Evolutionary conservation across 2,797 vertebrate species (phyloP).

Genomic region (Catostomus latipinnis): DNA sequence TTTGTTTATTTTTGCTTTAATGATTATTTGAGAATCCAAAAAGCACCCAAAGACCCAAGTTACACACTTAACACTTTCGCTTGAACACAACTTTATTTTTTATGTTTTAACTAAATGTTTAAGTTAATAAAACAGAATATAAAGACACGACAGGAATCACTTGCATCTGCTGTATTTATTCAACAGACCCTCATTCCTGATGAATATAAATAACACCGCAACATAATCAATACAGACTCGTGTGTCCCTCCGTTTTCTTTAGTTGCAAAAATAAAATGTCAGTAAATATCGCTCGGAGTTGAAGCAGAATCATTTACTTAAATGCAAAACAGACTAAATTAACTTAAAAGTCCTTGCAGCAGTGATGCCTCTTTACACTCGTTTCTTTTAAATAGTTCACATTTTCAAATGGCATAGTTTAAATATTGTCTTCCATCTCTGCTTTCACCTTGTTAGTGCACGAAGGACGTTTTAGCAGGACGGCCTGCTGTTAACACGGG

Average conservation of each 20-base stretch:
- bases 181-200: neutral
- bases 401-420: constrained; percentile 1
- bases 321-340: neutral
- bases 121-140: too few relatives aligned
- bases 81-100: too few relatives aligned
- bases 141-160: neutral
- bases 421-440: neutral
- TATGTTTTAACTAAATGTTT: too few relatives aligned
- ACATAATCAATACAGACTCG: neutral
- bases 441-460: constrained; percentile 32
- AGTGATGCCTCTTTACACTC: neutral
- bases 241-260: neutral
- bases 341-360: neutral
- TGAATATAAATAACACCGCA: neutral
- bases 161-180: neutral
- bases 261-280: neutral
- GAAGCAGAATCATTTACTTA: neutral
- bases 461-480: constrained; percentile 36
- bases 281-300: neutral
- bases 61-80: too few relatives aligned
- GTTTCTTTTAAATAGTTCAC: constrained; percentile 3
- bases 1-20: too few relatives aligned
- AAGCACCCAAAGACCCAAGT: too few relatives aligned
- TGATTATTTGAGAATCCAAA: too few relatives aligned
- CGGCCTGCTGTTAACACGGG: constrained; percentile 45